Evolutionary conservation across 2,888 invertebrate species (phyloP).

Genomic region (Parthenolecanium corni): DNA sequence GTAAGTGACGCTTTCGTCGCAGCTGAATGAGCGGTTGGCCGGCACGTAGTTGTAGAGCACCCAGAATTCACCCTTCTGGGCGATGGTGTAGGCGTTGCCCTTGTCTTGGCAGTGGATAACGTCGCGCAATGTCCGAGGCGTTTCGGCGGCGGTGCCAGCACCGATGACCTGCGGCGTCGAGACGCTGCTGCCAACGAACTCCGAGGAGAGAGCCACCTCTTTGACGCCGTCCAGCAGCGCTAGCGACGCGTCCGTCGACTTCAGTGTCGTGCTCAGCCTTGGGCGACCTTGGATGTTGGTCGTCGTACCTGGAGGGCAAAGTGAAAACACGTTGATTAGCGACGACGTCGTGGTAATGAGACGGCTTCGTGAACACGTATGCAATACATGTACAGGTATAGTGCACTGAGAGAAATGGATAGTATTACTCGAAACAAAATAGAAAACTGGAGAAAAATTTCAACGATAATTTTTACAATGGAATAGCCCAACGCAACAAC

Average conservation of each 20-base stretch:
- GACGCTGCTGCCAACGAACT: conserved; percentile 32
- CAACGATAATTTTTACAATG: too few relatives aligned
- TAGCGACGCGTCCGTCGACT: conserved; percentile 13
- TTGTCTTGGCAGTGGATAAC: conserved; percentile 54
- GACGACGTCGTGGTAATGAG: too few relatives aligned
- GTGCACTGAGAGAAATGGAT: too few relatives aligned
- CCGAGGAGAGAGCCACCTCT: conserved; percentile 1
- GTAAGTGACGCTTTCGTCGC: conserved; percentile 78
- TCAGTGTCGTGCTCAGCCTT: conserved; percentile 19
- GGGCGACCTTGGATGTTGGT: conserved; percentile 19
- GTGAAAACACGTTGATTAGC: not conserved
- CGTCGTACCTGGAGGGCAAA: conserved; percentile 13
- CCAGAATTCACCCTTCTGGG: conserved; percentile 74
- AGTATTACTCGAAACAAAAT: too few relatives aligned
- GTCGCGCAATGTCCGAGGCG: conserved; percentile 38
- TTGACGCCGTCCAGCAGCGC: conserved; percentile 1
- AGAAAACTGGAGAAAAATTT: too few relatives aligned
- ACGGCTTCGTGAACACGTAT: too few relatives aligned
- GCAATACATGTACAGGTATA: too few relatives aligned
- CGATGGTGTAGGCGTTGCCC: conserved; percentile 47
- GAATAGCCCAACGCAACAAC: too few relatives aligned
- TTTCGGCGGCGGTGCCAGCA: not conserved
- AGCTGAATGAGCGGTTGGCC: conserved; percentile 47
- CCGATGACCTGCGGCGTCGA: conserved; percentile 15
- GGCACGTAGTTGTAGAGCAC: conserved; percentile 75